phyloP scores from a whole-genome alignment of 2,113 vertebrate species.

The Cololabis saira region DNA sequence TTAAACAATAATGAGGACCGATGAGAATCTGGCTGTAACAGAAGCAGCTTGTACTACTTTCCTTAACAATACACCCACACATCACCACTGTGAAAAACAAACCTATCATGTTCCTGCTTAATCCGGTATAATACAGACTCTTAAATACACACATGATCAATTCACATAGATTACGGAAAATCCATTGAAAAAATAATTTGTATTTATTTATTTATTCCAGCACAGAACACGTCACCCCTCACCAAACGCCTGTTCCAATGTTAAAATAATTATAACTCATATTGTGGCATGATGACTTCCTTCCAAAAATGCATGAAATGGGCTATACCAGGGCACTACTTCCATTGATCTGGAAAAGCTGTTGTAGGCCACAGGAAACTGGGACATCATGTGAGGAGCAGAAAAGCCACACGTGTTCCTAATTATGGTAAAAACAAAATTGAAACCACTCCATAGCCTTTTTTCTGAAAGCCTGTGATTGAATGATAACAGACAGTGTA shows the following conservation, averaged over 20 bases:
- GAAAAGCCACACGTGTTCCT: constrained; percentile 60
- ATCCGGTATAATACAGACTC: too few relatives aligned
- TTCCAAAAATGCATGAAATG: constrained; percentile 37
- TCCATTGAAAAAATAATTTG: too few relatives aligned
- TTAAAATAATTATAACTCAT: not conserved
- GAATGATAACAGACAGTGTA: constrained; percentile 15
- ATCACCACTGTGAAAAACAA: too few relatives aligned
- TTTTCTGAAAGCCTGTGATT: constrained; percentile 2
- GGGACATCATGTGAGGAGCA: constrained; percentile 64
- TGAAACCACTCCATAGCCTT: constrained; percentile 30
- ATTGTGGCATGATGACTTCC: constrained; percentile 9
- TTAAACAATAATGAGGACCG: not conserved
- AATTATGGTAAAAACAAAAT: constrained; percentile 57
- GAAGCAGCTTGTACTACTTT: too few relatives aligned
- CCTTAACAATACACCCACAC: too few relatives aligned
- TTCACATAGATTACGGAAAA: too few relatives aligned
- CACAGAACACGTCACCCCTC: not conserved
- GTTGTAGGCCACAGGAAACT: constrained; percentile 64
- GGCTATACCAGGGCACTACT: constrained; percentile 28
- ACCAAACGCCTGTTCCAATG: not conserved
- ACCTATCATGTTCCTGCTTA: too few relatives aligned
- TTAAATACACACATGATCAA: too few relatives aligned
- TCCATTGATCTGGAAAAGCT: constrained; percentile 53
- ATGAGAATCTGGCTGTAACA: not conserved
- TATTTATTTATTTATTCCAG: too few relatives aligned